phyloP scores from a whole-genome alignment of 2,888 invertebrate genomes.

The Baccha elongata region DNA sequence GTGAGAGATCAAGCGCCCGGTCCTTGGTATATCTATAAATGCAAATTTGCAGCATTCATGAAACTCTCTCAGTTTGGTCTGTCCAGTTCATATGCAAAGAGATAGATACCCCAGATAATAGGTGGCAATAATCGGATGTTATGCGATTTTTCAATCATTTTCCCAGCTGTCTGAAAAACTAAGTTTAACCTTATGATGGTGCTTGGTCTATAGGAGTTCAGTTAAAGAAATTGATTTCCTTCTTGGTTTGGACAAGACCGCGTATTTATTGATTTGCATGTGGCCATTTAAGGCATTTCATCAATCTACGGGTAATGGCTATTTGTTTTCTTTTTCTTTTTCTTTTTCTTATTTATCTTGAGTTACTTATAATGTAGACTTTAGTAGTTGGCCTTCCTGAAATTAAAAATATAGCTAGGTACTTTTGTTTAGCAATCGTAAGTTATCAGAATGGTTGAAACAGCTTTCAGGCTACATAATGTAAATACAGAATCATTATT shows the following conservation, averaged over 20 bases:
- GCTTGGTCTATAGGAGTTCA: slow-evolving; percentile 27
- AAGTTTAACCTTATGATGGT: slow-evolving; percentile 30
- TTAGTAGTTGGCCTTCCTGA: background rate
- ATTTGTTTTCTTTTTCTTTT: background rate
- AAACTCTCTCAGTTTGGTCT: slow-evolving; percentile 15
- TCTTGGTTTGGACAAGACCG: slow-evolving; percentile 31
- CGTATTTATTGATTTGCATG: slow-evolving; percentile 62
- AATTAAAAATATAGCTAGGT: too few relatives aligned
- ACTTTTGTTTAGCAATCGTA: too few relatives aligned
- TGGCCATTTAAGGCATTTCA: slow-evolving; percentile 54
- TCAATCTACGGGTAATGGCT: slow-evolving; percentile 40
- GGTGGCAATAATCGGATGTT: slow-evolving; percentile 69
- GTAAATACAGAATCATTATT: too few relatives aligned
- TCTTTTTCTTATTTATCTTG: slow-evolving; percentile 28
- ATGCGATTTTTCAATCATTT: slow-evolving; percentile 72
- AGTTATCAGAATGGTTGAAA: too few relatives aligned
- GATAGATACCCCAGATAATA: slow-evolving; percentile 71
- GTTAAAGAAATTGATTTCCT: slow-evolving; percentile 68
- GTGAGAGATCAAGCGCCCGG: slow-evolving; percentile 62
- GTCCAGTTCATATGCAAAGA: slow-evolving; percentile 52
- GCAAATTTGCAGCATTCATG: slow-evolving; percentile 28
- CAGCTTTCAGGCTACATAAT: too few relatives aligned
- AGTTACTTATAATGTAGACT: background rate
- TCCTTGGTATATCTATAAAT: slow-evolving; percentile 26
- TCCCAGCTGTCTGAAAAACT: slow-evolving; percentile 56